Percentiles rank a stretch among this genome's conserved stretches.
Conservation (phyloP, 2,113 vertebrate species). For the Cairina moschata region DNA sequence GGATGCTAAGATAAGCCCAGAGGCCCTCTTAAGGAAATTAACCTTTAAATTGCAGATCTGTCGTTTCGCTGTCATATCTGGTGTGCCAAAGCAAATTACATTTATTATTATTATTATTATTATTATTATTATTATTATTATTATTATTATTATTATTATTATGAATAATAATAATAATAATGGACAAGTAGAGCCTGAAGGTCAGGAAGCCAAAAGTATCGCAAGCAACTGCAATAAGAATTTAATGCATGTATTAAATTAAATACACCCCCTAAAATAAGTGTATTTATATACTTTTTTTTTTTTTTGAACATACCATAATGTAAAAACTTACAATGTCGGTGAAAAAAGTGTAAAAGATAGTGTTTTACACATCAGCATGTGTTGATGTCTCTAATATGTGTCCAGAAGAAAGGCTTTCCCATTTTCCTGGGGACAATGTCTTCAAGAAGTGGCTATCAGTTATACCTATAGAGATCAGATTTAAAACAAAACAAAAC, state of each 20-base stretch:
- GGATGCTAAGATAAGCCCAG: neutral
- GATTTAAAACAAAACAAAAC: too few species aligned
- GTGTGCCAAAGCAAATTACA: neutral
- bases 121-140: too few species aligned
- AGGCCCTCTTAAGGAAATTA: neutral
- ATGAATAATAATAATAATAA: too few species aligned
- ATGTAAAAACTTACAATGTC: neutral
- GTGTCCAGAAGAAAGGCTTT: conserved; percentile 9
- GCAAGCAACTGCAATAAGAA: neutral
- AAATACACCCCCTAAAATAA: neutral
- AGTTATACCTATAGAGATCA: neutral
- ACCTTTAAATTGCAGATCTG: neutral
- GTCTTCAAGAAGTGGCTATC: neutral
- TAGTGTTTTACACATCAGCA: neutral
- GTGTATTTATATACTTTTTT: neutral
- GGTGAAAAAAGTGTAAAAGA: neutral
- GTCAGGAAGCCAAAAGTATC: neutral
- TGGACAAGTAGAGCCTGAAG: neutral
- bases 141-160: too few species aligned
- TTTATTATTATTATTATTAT: too few species aligned
- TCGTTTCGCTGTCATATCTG: neutral
- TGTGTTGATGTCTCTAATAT: conserved; percentile 10
- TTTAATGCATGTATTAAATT: neutral
- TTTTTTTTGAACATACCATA: neutral
- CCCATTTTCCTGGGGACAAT: neutral